Base-by-base conservation (phyloP, 35 echinoderm and acorn worm species). In the Nesometra sesokonis region DNA sequence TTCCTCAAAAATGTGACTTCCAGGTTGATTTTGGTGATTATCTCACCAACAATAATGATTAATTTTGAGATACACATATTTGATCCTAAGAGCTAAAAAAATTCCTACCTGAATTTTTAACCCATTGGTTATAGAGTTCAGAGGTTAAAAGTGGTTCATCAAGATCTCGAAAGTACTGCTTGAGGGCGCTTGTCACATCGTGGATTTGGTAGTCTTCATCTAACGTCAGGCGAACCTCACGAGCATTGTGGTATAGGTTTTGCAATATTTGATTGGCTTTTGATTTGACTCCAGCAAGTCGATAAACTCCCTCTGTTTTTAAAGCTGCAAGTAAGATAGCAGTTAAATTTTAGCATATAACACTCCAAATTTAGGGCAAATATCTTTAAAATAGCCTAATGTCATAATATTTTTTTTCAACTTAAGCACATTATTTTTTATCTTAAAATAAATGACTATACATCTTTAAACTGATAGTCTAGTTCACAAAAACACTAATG, bases 141-240 rank as follows among this genome's bases (percentile, higher is more conserved):
- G 89, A 86, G 33, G 96, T 99, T 21, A 94, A 88, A 29, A 99
- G 87, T 0, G 96, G 96, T 17, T 99, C 90, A 5, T 93, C 92
- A 9, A 99, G 77, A 38, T 99, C 92, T 13, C 96, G 87, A 43
- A 99, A 99, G 93, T 89, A 99, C 78, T 93, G 93, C 79, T 99
- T 99, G 32, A 99, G 82, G 17, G 96, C 92, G 47, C 92, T 91
- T 0, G 96, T 90, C 17, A 99, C 90, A 46, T 99, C 96, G 46
- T 98, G 86, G 32, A 94, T 57, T 30, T 77, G 33, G 80, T 85
- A 94, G 27, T 94, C 88, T 7, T 78, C 87, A n/a, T 82, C 39
- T 23, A 93, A 34, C 27, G 67, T 57, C 40, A 81, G 90, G 8
- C 34, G 32, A 19, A 93, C 84, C 11, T 80, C 23, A 15, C 93